Base-by-base conservation (phyloP, 2,113 vertebrate species). In the Limnothrissa miodon region DNA sequence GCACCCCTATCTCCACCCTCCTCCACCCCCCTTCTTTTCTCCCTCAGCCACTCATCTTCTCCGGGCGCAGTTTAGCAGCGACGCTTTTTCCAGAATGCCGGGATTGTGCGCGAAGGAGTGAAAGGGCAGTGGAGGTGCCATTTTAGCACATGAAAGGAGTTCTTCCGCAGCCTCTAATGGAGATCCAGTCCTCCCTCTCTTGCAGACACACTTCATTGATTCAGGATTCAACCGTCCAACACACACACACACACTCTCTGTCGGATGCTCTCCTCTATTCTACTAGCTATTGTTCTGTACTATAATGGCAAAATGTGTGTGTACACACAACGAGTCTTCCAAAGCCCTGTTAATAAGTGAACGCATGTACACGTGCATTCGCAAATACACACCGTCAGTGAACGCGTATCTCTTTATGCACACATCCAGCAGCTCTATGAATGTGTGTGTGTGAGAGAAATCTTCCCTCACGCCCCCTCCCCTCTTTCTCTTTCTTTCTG, bases 91-190 rank as follows among this genome's bases (percentile, higher is more conserved):
- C 46, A 48, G 11, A 23, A 23, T n/a, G 23, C 17, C 25, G 23
- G 23, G n/a, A 25, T n/a, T 59, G 56, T 59, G 23, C 25, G 46
- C 1, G n/a, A 59, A 7, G 9, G 23, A 25, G n/a, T 59, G 23
- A 25, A 59, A n/a, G 56, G 56, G 5, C 56, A 59, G 5, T 25
- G 0, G 56, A 25, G 56, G 5, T 1, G 62, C 29, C 66, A 33
- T 74, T 74, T 74, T 74, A 74, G 33, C 66, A 74, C 66, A 29
- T 74, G 66, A 74, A 74, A 74, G 13, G 66, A 74, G 66, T 36
- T 74, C 66, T 36, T 36, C 29, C 66, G 17, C 10, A 33, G 11
- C 13, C 66, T 74, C 17, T 74, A 33, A 74, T 15, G 13, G 29
- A 33, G 33, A 15, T 74, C 29, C 15, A 17, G 66, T 33, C 13